Evolutionary conservation across 2,888 invertebrate genomes (phyloP).

Genomic region (Dione juno): DNA sequence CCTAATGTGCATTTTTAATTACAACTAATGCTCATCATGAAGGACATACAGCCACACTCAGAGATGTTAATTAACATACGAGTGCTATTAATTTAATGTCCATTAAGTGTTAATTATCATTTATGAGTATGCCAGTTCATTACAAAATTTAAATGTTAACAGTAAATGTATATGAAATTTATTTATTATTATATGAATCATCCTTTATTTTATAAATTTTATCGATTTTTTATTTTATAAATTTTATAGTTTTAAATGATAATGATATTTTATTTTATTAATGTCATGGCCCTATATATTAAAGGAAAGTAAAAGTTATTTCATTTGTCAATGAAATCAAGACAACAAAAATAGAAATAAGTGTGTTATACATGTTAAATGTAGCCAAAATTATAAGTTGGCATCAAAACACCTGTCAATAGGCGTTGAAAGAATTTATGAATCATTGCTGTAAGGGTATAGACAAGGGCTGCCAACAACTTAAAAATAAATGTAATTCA

Average conservation of each 20-base stretch:
- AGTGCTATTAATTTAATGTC: background rate
- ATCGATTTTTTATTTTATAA: background rate
- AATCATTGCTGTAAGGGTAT: background rate
- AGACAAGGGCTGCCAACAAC: conserved; percentile 12
- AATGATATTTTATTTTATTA: background rate
- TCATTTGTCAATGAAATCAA: conserved; percentile 14
- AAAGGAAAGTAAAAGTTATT: conserved; percentile 14
- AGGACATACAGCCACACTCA: background rate
- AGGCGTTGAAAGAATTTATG: conserved; percentile 8
- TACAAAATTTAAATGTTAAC: background rate
- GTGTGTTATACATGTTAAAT: conserved; percentile 13
- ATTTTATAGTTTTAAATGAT: conserved; percentile 4
- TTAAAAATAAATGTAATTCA: background rate
- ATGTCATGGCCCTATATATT: conserved; percentile 6
- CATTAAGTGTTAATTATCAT: background rate
- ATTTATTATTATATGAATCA: background rate
- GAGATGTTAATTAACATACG: background rate
- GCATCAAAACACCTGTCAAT: conserved; percentile 16
- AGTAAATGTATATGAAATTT: background rate
- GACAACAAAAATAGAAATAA: conserved; percentile 29
- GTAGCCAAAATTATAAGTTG: conserved; percentile 30
- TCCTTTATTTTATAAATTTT: background rate
- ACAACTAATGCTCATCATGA: conserved; percentile 5
- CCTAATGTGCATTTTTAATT: conserved; percentile 28
- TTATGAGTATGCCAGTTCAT: background rate